Evolutionary conservation across 2,113 vertebrate genomes (phyloP), one percentile per base, ranked within the genome.

Genomic region (Ptilorrhoa leucosticta): DNA sequence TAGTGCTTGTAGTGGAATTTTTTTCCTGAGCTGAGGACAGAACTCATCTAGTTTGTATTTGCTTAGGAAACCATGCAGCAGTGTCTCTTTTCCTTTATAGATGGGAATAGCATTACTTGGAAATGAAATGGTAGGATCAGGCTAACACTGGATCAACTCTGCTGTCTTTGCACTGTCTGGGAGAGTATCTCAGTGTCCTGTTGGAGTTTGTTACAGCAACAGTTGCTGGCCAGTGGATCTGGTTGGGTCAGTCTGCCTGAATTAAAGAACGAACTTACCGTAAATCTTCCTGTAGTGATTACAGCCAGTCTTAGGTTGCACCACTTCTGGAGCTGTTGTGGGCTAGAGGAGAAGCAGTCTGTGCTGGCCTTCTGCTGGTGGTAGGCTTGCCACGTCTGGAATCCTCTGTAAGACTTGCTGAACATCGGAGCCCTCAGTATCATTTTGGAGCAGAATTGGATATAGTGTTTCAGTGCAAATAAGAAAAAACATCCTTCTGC

Each of bases 261-360:
- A 60, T 57, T 44, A 20, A 68, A 17, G 45, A 80, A 35, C 33
- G 53, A 86, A 27, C 7, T 63, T 89, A 58, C 21, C 66, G 50
- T 73, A 87, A 89, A 58, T 93, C 35, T 84, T 39, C 60, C 51
- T 61, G 61, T 84, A 83, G 50, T 91, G 78, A 73, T 83, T 86
- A 50, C 61, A 30, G 45, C 53, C 39, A 73, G 50, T 21, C 54
- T 73, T 2, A 1, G 47, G 16, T 81, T 93, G 51, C 56, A 68
- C 35, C 64, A 63, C 11, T 80, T 53, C 12, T 73, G 72, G 54
- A 83, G n/a, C 40, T 73, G 33, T 35, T 92, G 83, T 63, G 66
- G 64, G 45, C 58, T 70, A 33, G 76, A 83, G 80, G 45, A 84
- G 42, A 83, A 87, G 87, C 60, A 75, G 83, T 14, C 68, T 54